Evolutionary conservation across 2,888 invertebrate genomes (phyloP).

Genomic region (Synergus japonicus): DNA sequence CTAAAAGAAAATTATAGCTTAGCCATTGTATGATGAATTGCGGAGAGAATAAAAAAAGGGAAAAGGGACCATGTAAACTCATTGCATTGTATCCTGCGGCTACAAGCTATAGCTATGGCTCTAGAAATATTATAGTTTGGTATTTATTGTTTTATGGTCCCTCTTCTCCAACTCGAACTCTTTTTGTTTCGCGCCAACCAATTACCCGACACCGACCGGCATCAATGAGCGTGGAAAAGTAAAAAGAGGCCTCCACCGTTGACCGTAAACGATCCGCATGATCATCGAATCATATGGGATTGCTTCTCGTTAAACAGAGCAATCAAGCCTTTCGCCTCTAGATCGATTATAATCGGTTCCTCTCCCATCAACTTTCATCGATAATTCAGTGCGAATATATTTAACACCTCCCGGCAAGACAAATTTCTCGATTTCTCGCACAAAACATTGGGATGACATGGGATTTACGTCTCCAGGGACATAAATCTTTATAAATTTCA

Average conservation of each 20-base stretch:
- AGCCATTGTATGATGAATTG: neutral
- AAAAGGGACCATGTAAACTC: conserved; percentile 5
- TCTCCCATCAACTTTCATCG: neutral
- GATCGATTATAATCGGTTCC: conserved; percentile 9
- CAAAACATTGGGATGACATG: too few relatives aligned
- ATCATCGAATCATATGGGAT: conserved; percentile 15
- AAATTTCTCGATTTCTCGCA: neutral
- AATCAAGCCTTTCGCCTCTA: conserved; percentile 4
- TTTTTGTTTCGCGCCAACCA: conserved; percentile 53
- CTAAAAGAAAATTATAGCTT: neutral
- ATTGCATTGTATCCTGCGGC: conserved; percentile 20
- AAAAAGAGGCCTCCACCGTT: conserved; percentile 37
- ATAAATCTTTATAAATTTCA: too few relatives aligned
- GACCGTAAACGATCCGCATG: conserved; percentile 25
- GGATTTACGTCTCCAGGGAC: too few relatives aligned
- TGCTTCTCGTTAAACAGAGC: conserved; percentile 37
- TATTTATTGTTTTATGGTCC: conserved; percentile 61
- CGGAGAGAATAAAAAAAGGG: neutral
- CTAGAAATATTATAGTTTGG: conserved; percentile 48
- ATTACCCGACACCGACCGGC: conserved; percentile 54
- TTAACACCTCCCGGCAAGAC: neutral
- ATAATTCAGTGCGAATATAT: neutral
- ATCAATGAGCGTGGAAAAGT: conserved; percentile 56
- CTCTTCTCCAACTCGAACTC: conserved; percentile 48
- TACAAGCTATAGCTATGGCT: conserved; percentile 40